Percentiles rank a stretch among this genome's conserved stretches.
Conservation (phyloP, 30 jellyfish, hydroid and myxozoan genomes). For the Turritopsis rubra region DNA sequence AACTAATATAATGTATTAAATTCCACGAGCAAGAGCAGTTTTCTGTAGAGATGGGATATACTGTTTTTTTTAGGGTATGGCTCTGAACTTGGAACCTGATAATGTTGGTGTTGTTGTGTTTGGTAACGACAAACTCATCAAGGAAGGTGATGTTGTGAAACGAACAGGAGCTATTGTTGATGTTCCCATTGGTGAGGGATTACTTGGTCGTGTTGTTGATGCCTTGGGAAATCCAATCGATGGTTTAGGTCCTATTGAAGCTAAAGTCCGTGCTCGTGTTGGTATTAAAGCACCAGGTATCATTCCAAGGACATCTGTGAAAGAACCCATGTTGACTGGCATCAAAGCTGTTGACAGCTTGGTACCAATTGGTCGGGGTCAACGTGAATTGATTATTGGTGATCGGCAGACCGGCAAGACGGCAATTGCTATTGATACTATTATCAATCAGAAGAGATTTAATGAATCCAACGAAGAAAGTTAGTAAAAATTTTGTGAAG, state of each 20-base stretch:
- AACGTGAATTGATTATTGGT: constrained; percentile 99
- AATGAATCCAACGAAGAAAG: constrained; percentile 82
- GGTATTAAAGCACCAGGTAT: constrained; percentile 99
- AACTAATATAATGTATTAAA: no score
- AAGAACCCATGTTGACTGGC: constrained; percentile 99
- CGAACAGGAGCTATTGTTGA: constrained; percentile 99
- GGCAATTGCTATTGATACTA: constrained; percentile 98
- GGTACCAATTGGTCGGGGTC: constrained; percentile 99
- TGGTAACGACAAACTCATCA: constrained; percentile 96
- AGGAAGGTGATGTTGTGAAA: constrained; percentile 99
- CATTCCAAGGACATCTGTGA: constrained; percentile 97
- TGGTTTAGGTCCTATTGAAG: constrained; percentile 90
- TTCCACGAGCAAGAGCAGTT: no score
- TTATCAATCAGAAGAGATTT: constrained; percentile 95
- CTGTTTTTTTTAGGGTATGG: constrained; percentile 90
- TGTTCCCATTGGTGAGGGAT: constrained; percentile 98
- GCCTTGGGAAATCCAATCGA: constrained; percentile 99
- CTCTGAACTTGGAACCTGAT: constrained; percentile 98
- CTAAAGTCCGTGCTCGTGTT: constrained; percentile 80
- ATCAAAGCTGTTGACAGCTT: constrained; percentile 99
- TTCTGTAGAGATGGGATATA: no score
- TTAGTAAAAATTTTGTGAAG: constrained; percentile 30
- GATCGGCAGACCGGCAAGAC: constrained; percentile 99
- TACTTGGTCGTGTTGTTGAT: constrained; percentile 99
- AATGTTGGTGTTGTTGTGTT: constrained; percentile 99